phyloP scores from a whole-genome alignment of 2,113 vertebrate genomes.

The Apodemus sylvaticus region DNA sequence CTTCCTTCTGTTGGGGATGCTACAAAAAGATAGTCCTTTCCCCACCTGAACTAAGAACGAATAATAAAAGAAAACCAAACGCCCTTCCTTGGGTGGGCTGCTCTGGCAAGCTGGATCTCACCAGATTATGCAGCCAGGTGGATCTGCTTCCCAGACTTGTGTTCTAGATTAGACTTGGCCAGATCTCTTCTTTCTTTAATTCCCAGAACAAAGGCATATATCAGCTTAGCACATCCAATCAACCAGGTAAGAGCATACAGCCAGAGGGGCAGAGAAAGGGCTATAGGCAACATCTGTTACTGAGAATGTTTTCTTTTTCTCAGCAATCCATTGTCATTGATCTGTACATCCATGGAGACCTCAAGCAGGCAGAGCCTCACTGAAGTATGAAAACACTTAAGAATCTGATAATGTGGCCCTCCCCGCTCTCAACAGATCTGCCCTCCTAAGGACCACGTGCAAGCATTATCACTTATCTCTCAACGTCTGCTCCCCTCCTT shows the following conservation, averaged over 20 bases:
- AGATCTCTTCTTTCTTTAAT: background rate
- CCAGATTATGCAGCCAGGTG: background rate
- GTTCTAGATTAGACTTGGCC: too few species aligned
- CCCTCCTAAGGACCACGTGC: too few species aligned
- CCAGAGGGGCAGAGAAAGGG: background rate
- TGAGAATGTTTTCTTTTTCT: background rate
- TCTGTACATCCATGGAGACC: background rate
- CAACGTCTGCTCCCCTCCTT: background rate
- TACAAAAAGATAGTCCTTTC: background rate
- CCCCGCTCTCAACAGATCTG: background rate
- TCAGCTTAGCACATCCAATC: background rate
- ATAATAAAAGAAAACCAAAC: background rate
- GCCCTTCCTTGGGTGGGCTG: background rate
- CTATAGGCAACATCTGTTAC: background rate
- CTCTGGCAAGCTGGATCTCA: background rate
- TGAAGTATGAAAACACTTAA: background rate
- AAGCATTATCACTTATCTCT: background rate
- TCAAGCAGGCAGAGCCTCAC: background rate
- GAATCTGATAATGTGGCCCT: rapidly evolving
- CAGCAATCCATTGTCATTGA: background rate
- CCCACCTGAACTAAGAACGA: background rate
- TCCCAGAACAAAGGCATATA: too few species aligned
- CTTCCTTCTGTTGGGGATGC: background rate
- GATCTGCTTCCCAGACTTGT: background rate
- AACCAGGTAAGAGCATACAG: background rate